phyloP scores from a whole-genome alignment of 1,140 invertebrate genomes.

The Pygmarrhopalites habei region DNA sequence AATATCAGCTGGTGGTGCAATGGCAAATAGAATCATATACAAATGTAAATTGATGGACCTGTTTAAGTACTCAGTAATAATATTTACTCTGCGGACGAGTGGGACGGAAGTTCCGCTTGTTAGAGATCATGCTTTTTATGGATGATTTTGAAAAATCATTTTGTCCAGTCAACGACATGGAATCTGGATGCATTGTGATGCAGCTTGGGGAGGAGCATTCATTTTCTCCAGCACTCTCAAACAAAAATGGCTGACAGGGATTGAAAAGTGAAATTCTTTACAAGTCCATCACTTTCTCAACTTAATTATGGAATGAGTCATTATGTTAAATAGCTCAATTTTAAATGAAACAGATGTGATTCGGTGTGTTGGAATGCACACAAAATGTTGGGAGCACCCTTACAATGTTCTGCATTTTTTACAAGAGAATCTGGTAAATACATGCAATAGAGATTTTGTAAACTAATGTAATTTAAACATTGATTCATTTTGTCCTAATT shows the following conservation, averaged over 20 bases:
- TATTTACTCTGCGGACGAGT: no score
- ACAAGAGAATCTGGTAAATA: constrained; percentile 52
- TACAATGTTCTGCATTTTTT: constrained; percentile 80
- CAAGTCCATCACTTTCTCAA: neutral
- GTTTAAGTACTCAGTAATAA: no score
- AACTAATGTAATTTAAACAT: no score
- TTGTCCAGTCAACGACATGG: constrained; percentile 48
- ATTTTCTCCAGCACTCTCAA: constrained; percentile 48
- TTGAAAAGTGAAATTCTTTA: constrained; percentile 26
- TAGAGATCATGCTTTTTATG: neutral
- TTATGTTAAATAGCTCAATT: neutral
- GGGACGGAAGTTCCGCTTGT: no score
- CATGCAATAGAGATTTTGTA: no score
- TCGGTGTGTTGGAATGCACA: constrained; percentile 91
- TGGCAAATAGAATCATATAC: no score
- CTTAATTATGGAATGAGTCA: neutral
- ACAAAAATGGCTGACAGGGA: constrained; percentile 40
- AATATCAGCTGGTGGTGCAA: no score
- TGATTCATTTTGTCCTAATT: no score
- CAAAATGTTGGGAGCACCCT: constrained; percentile 78
- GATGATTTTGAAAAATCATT: no score
- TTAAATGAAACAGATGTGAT: constrained; percentile 53
- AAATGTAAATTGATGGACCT: no score
- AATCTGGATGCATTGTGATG: constrained; percentile 56
- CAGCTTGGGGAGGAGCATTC: constrained; percentile 52